These are phyloP conservation scores for Prostheceraeus crozeri DNA, from an alignment of 2,888 invertebrate species.

Conservation along the genomic window DNA sequence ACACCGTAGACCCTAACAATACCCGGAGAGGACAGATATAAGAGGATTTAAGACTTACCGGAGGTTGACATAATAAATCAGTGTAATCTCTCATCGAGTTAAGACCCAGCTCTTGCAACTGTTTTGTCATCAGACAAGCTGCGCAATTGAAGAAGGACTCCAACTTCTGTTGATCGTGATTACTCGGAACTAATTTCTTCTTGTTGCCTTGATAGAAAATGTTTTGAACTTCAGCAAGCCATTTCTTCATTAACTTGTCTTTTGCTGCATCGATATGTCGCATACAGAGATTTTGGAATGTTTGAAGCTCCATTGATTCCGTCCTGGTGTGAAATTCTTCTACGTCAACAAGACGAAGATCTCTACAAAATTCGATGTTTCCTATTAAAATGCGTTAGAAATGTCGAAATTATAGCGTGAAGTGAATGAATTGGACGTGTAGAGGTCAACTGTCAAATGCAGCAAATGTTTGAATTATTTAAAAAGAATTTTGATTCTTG, in stretches of 20 bases:
- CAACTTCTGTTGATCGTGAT: constrained; percentile 63
- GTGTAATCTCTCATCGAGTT: constrained; percentile 72
- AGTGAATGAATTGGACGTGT: no score
- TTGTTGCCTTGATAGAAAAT: constrained; percentile 57
- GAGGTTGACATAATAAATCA: constrained; percentile 63
- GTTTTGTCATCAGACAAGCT: constrained; percentile 76
- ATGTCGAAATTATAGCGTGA: no score
- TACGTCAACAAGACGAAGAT: constrained; percentile 53
- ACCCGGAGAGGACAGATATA: no score
- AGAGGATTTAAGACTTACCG: no score
- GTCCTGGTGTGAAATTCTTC: constrained; percentile 55
- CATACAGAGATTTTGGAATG: constrained; percentile 61
- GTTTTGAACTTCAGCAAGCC: constrained; percentile 56
- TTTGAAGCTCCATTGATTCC: constrained; percentile 65
- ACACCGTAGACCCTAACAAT: no score
- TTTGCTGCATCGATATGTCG: constrained; percentile 66
- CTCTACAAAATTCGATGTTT: no score
- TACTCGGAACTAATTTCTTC: constrained; percentile 55
- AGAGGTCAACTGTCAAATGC: no score
- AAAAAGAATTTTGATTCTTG: no score
- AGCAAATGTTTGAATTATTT: no score
- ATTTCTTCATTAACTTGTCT: constrained; percentile 62
- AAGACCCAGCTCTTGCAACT: constrained; percentile 72
- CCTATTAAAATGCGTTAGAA: no score
- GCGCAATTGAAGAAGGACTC: constrained; percentile 75